Percentiles rank a stretch among this genome's conserved stretches.
Evolutionary conservation across 2,797 vertebrate genomes (phyloP).

Genomic region (Lutjanus campechanus): DNA sequence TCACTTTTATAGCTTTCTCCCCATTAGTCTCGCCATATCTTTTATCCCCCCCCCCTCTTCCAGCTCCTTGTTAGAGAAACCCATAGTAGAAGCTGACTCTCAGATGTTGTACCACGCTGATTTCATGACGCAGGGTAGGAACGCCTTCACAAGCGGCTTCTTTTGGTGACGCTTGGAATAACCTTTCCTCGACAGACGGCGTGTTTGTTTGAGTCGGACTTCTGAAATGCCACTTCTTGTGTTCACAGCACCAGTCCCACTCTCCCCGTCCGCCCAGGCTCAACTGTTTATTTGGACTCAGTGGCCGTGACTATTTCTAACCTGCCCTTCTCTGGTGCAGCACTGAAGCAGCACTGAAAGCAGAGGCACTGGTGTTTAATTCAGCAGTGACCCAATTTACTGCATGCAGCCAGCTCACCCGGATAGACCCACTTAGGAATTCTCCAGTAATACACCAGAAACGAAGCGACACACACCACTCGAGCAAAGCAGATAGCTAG

Average conservation of each 20-base stretch:
- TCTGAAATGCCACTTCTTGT: slow-evolving; percentile 56
- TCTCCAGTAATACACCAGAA: slow-evolving; percentile 58
- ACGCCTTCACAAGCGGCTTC: slow-evolving; percentile 12
- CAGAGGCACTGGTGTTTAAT: slow-evolving; percentile 74
- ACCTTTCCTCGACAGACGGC: slow-evolving; percentile 59
- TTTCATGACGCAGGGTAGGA: slow-evolving; percentile 13
- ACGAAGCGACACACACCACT: slow-evolving; percentile 27
- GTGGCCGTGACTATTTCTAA: slow-evolving; percentile 64
- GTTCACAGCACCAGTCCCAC: slow-evolving; percentile 35
- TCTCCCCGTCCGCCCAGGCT: slow-evolving; percentile 18
- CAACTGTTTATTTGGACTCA: slow-evolving; percentile 46
- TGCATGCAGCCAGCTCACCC: slow-evolving; percentile 52
- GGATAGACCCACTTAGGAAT: slow-evolving; percentile 71
- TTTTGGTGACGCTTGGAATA: slow-evolving; percentile 39
- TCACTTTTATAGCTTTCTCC: neutral
- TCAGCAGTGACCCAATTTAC: slow-evolving; percentile 82
- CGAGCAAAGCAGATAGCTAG: slow-evolving; percentile 37
- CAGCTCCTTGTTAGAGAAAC: slow-evolving; percentile 18
- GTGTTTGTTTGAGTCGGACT: slow-evolving; percentile 46
- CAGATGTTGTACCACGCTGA: slow-evolving; percentile 31
- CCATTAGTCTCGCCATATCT: slow-evolving; percentile 26
- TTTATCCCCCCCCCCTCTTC: neutral
- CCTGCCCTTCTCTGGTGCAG: slow-evolving; percentile 52
- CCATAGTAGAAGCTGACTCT: slow-evolving; percentile 16
- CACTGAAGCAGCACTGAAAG: slow-evolving; percentile 51